Conservation (phyloP, 2,888 invertebrate genomes). For the Artemia sp. region DNA sequence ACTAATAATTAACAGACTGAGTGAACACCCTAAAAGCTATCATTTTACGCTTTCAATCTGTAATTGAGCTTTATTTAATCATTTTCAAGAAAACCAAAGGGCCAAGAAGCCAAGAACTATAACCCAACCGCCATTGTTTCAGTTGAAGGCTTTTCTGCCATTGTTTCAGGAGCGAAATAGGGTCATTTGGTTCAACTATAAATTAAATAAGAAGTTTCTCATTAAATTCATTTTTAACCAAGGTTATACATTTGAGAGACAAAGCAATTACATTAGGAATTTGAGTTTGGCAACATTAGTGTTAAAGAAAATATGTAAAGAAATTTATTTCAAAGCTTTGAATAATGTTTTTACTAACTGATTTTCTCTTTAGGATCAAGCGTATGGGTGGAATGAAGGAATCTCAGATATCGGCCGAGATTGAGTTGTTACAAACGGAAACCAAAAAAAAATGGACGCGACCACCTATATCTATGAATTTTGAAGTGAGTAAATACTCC, state of each 20-base stretch:
- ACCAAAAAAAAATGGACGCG: constrained; percentile 99
- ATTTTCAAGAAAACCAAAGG: too few species aligned
- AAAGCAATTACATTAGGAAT: background rate
- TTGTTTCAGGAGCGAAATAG: too few species aligned
- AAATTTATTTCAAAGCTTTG: background rate
- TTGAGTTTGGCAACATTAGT: background rate
- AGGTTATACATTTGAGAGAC: constrained; percentile 5
- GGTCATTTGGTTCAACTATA: too few species aligned
- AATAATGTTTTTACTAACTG: background rate
- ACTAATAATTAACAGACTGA: too few species aligned
- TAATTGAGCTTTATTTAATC: too few species aligned
- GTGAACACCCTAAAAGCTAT: too few species aligned
- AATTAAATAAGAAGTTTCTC: too few species aligned
- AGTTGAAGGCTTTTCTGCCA: too few species aligned
- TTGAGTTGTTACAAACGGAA: constrained; percentile 91
- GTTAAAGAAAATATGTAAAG: background rate
- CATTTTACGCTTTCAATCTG: too few species aligned
- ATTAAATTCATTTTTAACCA: constrained; percentile 14
- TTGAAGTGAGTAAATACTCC: constrained; percentile 45
- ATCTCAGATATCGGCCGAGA: constrained; percentile 96
- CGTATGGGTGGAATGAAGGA: constrained; percentile 98
- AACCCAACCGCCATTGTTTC: too few species aligned
- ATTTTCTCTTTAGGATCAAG: constrained; percentile 47
- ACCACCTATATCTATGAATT: constrained; percentile 99
- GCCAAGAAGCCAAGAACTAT: too few species aligned